phyloP scores from a whole-genome alignment of 2,888 invertebrate genomes.

The Lithophane ornitopus region DNA sequence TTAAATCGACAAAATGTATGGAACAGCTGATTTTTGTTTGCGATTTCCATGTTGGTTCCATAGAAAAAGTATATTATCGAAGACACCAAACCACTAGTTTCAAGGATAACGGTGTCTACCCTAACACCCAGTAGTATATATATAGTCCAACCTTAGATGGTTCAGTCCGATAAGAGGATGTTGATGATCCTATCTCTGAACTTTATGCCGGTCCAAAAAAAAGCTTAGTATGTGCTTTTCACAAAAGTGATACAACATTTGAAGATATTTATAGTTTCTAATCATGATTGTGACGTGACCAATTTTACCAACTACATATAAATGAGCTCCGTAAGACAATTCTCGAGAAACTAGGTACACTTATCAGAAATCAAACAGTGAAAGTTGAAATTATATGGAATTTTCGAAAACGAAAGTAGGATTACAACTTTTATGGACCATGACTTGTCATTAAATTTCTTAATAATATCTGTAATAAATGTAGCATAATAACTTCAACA shows the following conservation, averaged over 20 bases:
- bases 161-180: not conserved
- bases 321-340: not conserved
- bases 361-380: conserved; percentile 24
- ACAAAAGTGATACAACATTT: not conserved
- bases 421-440: conserved; percentile 29
- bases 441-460: not conserved
- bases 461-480: conserved; percentile 11
- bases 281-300: not conserved
- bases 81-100: too few relatives aligned
- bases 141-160: conserved; percentile 8
- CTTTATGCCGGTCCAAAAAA: conserved; percentile 1
- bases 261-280: not conserved
- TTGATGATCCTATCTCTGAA: conserved; percentile 9
- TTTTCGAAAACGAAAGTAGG: conserved; percentile 33
- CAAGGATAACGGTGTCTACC: too few relatives aligned
- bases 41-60: too few relatives aligned
- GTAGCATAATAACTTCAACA: not conserved
- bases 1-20: too few relatives aligned
- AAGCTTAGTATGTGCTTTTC: not conserved
- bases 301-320: not conserved
- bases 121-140: too few relatives aligned
- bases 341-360: conserved; percentile 14
- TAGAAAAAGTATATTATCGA: too few relatives aligned
- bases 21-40: too few relatives aligned
- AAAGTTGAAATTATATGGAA: conserved; percentile 36